Base-by-base conservation (phyloP, 2,888 invertebrate species). In the Eupithecia exiguata region DNA sequence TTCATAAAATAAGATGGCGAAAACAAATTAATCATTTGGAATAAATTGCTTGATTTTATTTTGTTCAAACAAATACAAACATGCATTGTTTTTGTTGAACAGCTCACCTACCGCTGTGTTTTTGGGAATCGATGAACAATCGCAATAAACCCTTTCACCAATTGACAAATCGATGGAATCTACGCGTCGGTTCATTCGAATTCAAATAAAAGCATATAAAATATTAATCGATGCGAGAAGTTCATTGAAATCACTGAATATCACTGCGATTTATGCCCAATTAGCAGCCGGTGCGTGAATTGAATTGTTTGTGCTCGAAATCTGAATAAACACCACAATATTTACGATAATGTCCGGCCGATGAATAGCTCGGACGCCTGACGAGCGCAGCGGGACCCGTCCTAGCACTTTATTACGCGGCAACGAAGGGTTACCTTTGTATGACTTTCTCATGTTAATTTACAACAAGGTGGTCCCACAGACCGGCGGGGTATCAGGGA, bases 291-390 rank as follows among this genome's bases (percentile, higher is more conserved):
- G 87, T 92, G 92, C 91, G 92, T 93, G 93, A 93, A 94, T 93
- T 93, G 93, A 94, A 94, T 94, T 94, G 94, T 94, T 93, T 90
- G 94, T 90, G 89, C 88, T 88, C 88, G 88, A 92, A 92, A 91
- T 91, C 87, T 92, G 91, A 91, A 93, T 93, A 93, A 93, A 93
- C 89, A 93, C 91, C 91, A 93, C 88, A 93, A 94, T 94, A 94
- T 94, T 94, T 93, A 94, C 92, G 93, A 91, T 92, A 92, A 92
- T 92, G 92, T 91, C 91, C 90, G 86, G 86, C 81, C 85, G 88
- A 88, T 92, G 89, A 90, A 93, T 90, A 88, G 91, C 21, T 87
- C 88, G 87, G 89, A 25, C 72, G 87, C 82, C 85, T 80, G 86
- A 84, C 83, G 82, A 89, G 82, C 90, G 85, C 89, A 92, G 92